Evolutionary conservation across 2,888 invertebrate genomes (phyloP), one percentile per base, ranked within the genome.

Genomic region (Meandrusa payeni): DNA sequence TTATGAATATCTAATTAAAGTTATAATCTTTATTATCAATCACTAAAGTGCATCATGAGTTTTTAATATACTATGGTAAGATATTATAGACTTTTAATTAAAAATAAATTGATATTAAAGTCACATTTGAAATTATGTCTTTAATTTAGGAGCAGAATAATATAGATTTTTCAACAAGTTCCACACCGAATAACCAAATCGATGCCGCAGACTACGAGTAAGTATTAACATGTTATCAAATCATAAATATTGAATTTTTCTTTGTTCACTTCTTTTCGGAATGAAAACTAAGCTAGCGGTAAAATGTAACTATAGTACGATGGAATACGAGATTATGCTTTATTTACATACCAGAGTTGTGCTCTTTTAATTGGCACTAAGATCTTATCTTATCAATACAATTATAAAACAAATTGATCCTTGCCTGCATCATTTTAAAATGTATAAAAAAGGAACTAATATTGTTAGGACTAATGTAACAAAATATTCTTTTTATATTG

Each of bases 121-220:
- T 10, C 26, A 31, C 20, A 27, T 9, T 46, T 31, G 12, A 13
- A 7, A 24, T 41, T 46, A 6, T 31, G 24, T 38, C 22, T 43
- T 36, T 48, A 13, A 19, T 36, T 29, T 51, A 76, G 76, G 75
- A 71, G 48, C 55, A 57, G 38, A 62, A 60, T 47, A 67, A 61
- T 44, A 55, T 39, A 15, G 69, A 69, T 45, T 64, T 59, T 41
- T 65, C 70, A 24, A 61, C 70, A 13, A 64, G 55, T 49, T 72
- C 76, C n/a, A 66, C 76, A 11, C 54, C 65, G 15, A 69, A 64
- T 34, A 61, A 56, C 38, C 58, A 52, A 47, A 53, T 51, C 24
- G 76, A 79, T 39, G 56, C 70, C 11, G 55, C 55, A 17, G 83
- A 83, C 50, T 83, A 81, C 50, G 69, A 75, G 83, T 83, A 57